phyloP scores from a whole-genome alignment of 2,113 vertebrate genomes.

The Cisticola juncidis region DNA sequence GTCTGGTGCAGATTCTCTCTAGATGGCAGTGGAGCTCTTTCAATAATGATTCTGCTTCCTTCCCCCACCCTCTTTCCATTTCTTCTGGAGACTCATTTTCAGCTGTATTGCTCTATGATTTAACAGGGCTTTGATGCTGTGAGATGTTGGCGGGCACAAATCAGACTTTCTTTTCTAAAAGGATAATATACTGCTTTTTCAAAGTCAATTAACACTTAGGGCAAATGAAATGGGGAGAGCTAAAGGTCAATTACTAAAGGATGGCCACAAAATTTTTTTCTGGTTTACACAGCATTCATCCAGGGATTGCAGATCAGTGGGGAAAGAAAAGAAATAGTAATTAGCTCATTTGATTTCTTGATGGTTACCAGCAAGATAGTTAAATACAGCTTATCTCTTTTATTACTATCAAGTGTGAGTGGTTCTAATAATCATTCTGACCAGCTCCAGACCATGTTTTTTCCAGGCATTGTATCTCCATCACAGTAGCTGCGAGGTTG shows the following conservation, averaged over 20 bases:
- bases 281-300: constrained; percentile 68
- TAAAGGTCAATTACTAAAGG: constrained; percentile 79
- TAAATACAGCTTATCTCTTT: constrained; percentile 65
- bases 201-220: constrained; percentile 84
- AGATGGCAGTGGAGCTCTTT: constrained; percentile 77
- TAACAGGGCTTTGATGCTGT: constrained; percentile 74
- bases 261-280: constrained; percentile 65
- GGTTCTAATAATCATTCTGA: background rate
- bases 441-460: background rate
- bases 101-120: constrained; percentile 64
- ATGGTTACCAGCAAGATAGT: constrained; percentile 62
- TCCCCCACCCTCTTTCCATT: constrained; percentile 37
- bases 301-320: constrained; percentile 65
- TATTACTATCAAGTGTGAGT: constrained; percentile 32
- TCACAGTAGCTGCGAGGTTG: background rate
- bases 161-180: constrained; percentile 65
- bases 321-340: constrained; percentile 72
- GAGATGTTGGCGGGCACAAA: constrained; percentile 74
- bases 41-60: background rate
- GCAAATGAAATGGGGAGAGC: constrained; percentile 76
- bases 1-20: constrained; percentile 7
- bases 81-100: constrained; percentile 64
- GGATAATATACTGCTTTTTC: constrained; percentile 82
- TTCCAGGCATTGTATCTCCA: background rate
- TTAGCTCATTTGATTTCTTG: constrained; percentile 75